Base-by-base conservation (phyloP, 2,113 vertebrate genomes). In the Orthonyx spaldingii region DNA sequence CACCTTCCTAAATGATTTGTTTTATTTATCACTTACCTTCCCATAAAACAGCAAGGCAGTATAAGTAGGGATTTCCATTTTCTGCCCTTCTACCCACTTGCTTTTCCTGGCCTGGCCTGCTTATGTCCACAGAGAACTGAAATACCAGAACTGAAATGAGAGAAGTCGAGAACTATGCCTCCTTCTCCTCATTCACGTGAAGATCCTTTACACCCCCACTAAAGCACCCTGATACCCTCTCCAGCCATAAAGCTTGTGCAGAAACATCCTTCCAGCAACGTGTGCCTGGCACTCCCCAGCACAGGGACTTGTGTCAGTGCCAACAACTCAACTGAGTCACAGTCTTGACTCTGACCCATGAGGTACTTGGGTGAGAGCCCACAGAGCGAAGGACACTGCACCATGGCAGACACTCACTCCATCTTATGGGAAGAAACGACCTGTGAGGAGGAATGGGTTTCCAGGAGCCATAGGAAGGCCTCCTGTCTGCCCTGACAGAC, bases 201-300 rank as follows among this genome's bases (percentile, higher is more conserved):
- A 86, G 39, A 28, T 56, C 42, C 39, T 81, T 59, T 22, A 24
- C 13, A 30, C 9, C 11, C 26, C 17, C 33, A 32, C 24, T 10
- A 72, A 60, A 80, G 55, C 42, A 59, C 20, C 46, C 28, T 12
- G 27, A 57, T 14, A 28, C 28, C 26, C n/a, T 46, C 33, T 57
- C 41, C 1, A 0, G 35, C 41, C 46, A 65, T 55, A 83, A 65
- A 77, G 64, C 22, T 52, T 35, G 75, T 23, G 20, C 66, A 76
- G 50, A 70, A 56, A 69, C 0, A 0, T 56, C n/a, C 27, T 27
- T 15, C 30, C 26, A 27, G 53, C 55, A 49, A 21, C 2, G 5
- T 10, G 0, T 17, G 20, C 32, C 46, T 41, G 11, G 20, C 0
- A 0, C 9, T 89, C 8, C 20, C 30, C 1, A 0, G 2, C 50